Evolutionary conservation across 1,140 invertebrate genomes (phyloP).

Genomic region (Octopus bimaculoides): DNA sequence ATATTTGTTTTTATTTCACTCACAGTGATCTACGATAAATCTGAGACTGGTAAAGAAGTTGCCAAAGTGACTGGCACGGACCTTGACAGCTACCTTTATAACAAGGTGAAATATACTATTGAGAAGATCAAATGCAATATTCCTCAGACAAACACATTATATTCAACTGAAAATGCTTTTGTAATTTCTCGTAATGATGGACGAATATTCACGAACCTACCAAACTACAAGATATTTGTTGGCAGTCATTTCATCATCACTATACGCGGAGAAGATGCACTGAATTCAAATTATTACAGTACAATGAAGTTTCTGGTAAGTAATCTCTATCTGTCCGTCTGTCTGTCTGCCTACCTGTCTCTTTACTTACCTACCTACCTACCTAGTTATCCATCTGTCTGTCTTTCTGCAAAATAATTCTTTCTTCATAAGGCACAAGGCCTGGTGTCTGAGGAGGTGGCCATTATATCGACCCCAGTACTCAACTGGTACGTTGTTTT

Average conservation of each 20-base stretch:
- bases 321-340: background rate
- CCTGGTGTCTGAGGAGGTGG: too few relatives aligned
- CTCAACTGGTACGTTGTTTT: too few relatives aligned
- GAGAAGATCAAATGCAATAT: background rate
- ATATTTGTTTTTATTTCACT: background rate
- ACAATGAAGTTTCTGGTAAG: conserved; percentile 23
- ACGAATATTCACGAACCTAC: background rate
- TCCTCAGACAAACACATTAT: background rate
- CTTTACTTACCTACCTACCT: too few relatives aligned
- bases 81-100: conserved; percentile 13
- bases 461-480: too few relatives aligned
- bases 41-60: background rate
- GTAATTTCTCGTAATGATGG: background rate
- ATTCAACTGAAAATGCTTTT: conserved; percentile 19
- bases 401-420: too few relatives aligned
- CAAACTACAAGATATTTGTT: conserved; percentile 25
- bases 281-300: conserved; percentile 18
- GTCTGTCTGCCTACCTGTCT: too few relatives aligned
- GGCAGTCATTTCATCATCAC: conserved; percentile 29
- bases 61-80: conserved; percentile 1
- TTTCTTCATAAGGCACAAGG: too few relatives aligned
- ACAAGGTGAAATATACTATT: conserved; percentile 17
- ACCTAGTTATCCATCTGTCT: too few relatives aligned
- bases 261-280: conserved; percentile 25
- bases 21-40: background rate